Percentiles rank a stretch among this genome's conserved stretches.
phyloP scores from a whole-genome alignment of 2,113 vertebrate genomes.

The Macquaria ambigua region DNA sequence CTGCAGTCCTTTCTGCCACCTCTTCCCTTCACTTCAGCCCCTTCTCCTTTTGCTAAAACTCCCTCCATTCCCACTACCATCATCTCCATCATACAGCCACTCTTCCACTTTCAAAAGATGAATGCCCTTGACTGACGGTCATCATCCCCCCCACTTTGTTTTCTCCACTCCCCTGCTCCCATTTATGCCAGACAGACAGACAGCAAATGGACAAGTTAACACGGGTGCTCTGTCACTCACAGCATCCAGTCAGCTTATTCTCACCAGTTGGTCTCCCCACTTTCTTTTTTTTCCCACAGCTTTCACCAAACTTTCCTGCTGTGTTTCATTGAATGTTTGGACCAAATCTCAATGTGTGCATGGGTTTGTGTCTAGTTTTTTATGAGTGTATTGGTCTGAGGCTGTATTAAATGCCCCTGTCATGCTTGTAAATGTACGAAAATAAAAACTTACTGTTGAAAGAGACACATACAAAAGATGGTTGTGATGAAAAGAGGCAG shows the following conservation, averaged over 20 bases:
- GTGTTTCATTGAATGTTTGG: conserved; percentile 38
- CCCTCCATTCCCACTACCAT: conserved; percentile 46
- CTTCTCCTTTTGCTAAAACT: conserved; percentile 17
- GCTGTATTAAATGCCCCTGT: conserved; percentile 20
- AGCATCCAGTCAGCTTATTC: conserved; percentile 47
- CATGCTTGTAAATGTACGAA: conserved; percentile 35
- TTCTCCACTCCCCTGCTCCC: conserved; percentile 35
- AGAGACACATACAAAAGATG: conserved; percentile 10
- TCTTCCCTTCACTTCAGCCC: conserved; percentile 19
- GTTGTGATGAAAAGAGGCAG: conserved; percentile 28
- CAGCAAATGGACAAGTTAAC: conserved; percentile 53
- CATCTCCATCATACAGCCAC: conserved; percentile 49
- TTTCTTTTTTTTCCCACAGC: conserved; percentile 38
- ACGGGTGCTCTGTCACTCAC: conserved; percentile 51
- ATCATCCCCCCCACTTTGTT: conserved; percentile 59
- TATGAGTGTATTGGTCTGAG: background rate
- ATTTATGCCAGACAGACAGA: conserved; percentile 45
- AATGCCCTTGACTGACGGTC: conserved; percentile 70
- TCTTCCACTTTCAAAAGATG: conserved; percentile 47
- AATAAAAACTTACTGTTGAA: conserved; percentile 23
- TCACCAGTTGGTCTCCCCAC: conserved; percentile 48
- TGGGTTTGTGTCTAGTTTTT: conserved; percentile 21
- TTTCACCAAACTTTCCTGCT: conserved; percentile 55
- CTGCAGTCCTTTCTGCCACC: conserved; percentile 50
- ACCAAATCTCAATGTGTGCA: conserved; percentile 21